These are phyloP conservation scores for Plemyria rubiginata DNA, from an alignment of 2,888 invertebrate genomes.

Conservation along the genomic window DNA sequence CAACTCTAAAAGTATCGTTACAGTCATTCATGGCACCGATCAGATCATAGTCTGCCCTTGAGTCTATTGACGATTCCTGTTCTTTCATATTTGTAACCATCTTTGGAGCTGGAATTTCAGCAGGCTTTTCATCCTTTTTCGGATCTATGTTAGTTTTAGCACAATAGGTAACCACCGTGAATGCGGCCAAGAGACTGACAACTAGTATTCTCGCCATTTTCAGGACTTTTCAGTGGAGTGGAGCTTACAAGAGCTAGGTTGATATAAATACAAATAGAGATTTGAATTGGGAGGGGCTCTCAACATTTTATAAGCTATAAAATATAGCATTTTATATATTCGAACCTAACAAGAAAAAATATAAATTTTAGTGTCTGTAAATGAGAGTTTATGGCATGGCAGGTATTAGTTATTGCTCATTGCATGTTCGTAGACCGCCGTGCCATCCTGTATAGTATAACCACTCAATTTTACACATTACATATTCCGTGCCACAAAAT, in stretches of 20 bases:
- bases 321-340: too few relatives aligned
- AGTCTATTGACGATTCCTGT: slow-evolving; percentile 14
- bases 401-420: too few relatives aligned
- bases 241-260: background rate
- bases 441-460: background rate
- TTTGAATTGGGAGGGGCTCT: slow-evolving; percentile 8
- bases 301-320: slow-evolving; percentile 9
- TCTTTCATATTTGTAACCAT: slow-evolving; percentile 25
- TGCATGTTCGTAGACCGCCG: too few relatives aligned
- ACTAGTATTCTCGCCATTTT: slow-evolving; percentile 17
- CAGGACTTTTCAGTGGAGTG: background rate
- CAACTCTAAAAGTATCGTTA: slow-evolving; percentile 81
- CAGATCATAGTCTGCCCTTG: slow-evolving; percentile 57
- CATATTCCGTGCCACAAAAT: slow-evolving; percentile 19
- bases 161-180: slow-evolving; percentile 9
- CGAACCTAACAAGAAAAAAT: too few relatives aligned
- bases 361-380: too few relatives aligned
- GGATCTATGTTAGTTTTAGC: slow-evolving; percentile 6
- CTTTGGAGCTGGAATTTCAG: slow-evolving; percentile 8
- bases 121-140: background rate
- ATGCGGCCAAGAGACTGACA: slow-evolving; percentile 9
- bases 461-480: background rate
- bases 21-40: slow-evolving; percentile 71
- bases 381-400: too few relatives aligned
- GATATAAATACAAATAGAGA: slow-evolving; percentile 20